These are phyloP conservation scores for Amblyjoppa fuscipennis DNA, from an alignment of 2,888 invertebrate genomes.

Conservation along the genomic window DNA sequence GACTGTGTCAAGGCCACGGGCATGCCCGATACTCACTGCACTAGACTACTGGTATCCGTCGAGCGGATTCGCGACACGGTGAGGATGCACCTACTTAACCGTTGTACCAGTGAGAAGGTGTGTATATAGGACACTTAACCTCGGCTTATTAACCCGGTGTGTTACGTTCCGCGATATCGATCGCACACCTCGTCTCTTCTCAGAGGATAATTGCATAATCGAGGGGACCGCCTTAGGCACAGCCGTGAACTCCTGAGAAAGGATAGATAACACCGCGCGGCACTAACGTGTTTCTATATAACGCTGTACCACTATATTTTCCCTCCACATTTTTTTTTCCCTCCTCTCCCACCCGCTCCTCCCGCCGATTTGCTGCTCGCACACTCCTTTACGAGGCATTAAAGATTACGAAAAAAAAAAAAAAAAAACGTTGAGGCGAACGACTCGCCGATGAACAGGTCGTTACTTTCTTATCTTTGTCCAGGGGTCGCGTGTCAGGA, in stretches of 20 bases:
- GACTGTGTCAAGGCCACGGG: constrained; percentile 7
- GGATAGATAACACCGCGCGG: constrained; percentile 18
- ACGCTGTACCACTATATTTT: constrained; percentile 3
- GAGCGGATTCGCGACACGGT: not conserved
- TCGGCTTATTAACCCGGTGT: constrained; percentile 67
- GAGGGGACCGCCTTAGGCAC: constrained; percentile 47
- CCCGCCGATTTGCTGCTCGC: not conserved
- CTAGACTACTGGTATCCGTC: not conserved
- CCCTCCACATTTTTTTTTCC: not conserved
- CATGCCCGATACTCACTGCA: not conserved
- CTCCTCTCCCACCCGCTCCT: not conserved
- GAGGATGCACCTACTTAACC: constrained; percentile 42
- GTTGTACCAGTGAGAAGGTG: constrained; percentile 21
- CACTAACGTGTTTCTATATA: constrained; percentile 13
- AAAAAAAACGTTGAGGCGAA: not conserved
- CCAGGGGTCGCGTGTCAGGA: not conserved
- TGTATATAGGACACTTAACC: constrained; percentile 61
- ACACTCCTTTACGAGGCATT: constrained; percentile 19
- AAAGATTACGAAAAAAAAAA: constrained; percentile 19
- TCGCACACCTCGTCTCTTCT: constrained; percentile 59
- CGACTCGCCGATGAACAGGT: not conserved
- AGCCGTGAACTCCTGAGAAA: constrained; percentile 48
- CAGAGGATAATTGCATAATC: constrained; percentile 65
- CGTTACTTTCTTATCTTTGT: constrained; percentile 17
- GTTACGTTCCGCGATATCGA: constrained; percentile 63